phyloP scores from a whole-genome alignment of 2,797 vertebrate species.

The Smutsia temminckii region DNA sequence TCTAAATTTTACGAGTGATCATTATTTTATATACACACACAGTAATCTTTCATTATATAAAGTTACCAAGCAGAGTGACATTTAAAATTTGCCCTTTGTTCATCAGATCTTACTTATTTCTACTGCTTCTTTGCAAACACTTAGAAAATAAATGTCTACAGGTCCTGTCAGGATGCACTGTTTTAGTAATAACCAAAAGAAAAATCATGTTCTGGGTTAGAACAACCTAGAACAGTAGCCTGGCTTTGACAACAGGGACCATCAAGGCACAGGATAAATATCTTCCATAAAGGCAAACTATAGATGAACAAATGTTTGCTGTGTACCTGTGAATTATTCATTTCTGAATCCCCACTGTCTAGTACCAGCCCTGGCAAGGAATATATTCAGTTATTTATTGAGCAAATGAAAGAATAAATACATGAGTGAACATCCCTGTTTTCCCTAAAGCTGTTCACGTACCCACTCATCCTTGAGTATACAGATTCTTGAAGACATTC shows the following conservation, averaged over 20 bases:
- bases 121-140: not conserved
- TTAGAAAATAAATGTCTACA: not conserved
- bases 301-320: not conserved
- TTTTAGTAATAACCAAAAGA: not conserved
- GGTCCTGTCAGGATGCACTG: not conserved
- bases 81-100: not conserved
- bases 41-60: not conserved
- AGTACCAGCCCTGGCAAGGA: not conserved
- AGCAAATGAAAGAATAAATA: not conserved
- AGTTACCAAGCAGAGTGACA: not conserved
- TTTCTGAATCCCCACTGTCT: not conserved
- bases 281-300: not conserved
- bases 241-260: not conserved
- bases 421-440: not conserved
- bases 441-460: not conserved
- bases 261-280: not conserved
- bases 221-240: not conserved
- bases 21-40: not conserved
- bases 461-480: not conserved
- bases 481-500: conserved; percentile 44
- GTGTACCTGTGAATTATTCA: not conserved
- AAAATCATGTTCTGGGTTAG: not conserved
- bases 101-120: not conserved
- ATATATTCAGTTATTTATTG: not conserved
- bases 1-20: not conserved